Evolutionary conservation across 2,113 vertebrate species (phyloP).

Genomic region (Callospermophilus lateralis): DNA sequence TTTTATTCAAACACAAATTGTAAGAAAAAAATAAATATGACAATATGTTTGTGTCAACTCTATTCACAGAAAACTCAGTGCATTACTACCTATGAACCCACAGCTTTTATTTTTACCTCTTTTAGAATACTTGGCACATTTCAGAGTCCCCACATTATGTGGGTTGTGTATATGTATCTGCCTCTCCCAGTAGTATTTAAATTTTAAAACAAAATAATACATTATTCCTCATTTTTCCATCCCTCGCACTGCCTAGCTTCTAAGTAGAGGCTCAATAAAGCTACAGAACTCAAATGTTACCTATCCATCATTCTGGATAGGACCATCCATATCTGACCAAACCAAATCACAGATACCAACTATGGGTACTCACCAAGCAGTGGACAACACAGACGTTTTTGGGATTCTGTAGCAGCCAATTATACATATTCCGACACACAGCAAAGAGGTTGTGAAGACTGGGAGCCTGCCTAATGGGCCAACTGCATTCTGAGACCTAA

Average conservation of each 20-base stretch:
- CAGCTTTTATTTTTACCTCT: neutral
- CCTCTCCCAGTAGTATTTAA: neutral
- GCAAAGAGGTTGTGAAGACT: constrained; percentile 98
- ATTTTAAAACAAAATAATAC: neutral
- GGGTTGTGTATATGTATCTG: neutral
- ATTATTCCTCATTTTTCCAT: neutral
- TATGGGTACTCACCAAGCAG: constrained; percentile 94
- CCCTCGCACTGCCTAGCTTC: neutral
- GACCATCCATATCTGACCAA: neutral
- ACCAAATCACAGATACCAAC: neutral
- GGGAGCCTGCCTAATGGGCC: constrained; percentile 96
- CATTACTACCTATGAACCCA: neutral
- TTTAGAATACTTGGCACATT: neutral
- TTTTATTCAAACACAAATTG: constrained; percentile 49
- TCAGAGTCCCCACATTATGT: neutral
- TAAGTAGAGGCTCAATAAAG: neutral
- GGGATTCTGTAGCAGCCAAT: constrained; percentile 99
- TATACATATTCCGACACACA: constrained; percentile 99
- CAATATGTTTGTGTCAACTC: neutral
- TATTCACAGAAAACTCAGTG: neutral
- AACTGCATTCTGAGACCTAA: constrained; percentile 98
- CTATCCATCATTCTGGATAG: neutral
- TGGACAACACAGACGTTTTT: constrained; percentile 99
- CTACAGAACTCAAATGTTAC: neutral
- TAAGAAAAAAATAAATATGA: neutral